These are phyloP conservation scores for Callaeas wilsoni DNA, from an alignment of 2,113 vertebrate genomes.

Conservation along the genomic window DNA sequence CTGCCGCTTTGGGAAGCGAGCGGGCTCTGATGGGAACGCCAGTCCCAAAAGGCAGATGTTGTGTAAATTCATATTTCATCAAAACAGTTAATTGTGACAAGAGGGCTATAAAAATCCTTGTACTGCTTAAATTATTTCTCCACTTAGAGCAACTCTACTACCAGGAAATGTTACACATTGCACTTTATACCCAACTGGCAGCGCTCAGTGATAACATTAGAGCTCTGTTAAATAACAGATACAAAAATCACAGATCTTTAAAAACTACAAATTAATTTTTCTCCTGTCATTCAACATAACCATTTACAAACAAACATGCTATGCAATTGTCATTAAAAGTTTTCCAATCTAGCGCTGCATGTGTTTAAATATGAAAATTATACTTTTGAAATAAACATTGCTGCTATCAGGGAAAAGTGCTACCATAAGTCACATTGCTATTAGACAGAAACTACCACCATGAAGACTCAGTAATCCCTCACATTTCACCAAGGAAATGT, in stretches of 20 bases:
- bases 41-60: background rate
- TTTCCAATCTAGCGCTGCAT: background rate
- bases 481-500: background rate
- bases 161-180: background rate
- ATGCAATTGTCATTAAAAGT: background rate
- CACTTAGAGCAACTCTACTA: background rate
- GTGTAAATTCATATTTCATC: constrained; percentile 44
- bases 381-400: background rate
- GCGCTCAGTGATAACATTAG: background rate
- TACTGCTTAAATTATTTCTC: constrained; percentile 11
- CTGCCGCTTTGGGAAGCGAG: background rate
- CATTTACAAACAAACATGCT: constrained; percentile 1
- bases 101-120: constrained; percentile 31
- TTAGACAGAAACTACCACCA: background rate
- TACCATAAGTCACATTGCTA: fast-evolving
- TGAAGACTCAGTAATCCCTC: background rate
- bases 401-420: background rate
- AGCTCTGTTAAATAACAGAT: background rate
- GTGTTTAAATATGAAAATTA: background rate
- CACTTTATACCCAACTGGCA: background rate
- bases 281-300: background rate
- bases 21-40: background rate
- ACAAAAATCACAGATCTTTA: background rate
- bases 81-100: constrained; percentile 38
- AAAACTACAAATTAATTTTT: background rate